phyloP scores from a whole-genome alignment of 2,113 vertebrate genomes.

The Gambusia affinis region DNA sequence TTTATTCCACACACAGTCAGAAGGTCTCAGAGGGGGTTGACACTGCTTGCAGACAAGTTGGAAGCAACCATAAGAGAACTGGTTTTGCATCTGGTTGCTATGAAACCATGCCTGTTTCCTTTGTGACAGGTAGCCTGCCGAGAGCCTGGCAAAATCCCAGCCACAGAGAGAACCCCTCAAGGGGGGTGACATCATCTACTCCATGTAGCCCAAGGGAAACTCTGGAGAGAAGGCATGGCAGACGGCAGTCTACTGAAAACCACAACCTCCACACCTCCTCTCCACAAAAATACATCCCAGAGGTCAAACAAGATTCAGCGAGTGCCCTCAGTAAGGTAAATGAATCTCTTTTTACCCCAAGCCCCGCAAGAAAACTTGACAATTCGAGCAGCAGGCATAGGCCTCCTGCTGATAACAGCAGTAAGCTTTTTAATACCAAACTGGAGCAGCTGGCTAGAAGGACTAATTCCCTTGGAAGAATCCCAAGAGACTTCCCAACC shows the following conservation, averaged over 20 bases:
- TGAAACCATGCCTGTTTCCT: slow-evolving; percentile 52
- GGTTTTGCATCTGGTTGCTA: slow-evolving; percentile 67
- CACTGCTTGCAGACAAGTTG: slow-evolving; percentile 73
- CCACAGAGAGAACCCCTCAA: slow-evolving; percentile 66
- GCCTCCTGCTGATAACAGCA: slow-evolving; percentile 80
- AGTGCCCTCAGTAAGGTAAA: slow-evolving; percentile 29
- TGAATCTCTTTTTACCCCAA: slow-evolving; percentile 44
- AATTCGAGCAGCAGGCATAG: slow-evolving; percentile 58
- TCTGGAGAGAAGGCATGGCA: slow-evolving; percentile 84
- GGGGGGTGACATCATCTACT: slow-evolving; percentile 68
- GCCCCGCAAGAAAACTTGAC: slow-evolving; percentile 36
- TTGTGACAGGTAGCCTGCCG: slow-evolving; percentile 82
- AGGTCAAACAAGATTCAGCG: slow-evolving; percentile 50
- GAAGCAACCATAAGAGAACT: slow-evolving; percentile 42
- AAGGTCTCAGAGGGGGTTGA: slow-evolving; percentile 57
- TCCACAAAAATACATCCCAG: slow-evolving; percentile 82
- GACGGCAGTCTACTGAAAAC: slow-evolving; percentile 83
- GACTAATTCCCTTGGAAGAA: slow-evolving; percentile 86
- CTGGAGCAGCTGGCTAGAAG: slow-evolving; percentile 88
- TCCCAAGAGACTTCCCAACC: slow-evolving; percentile 75
- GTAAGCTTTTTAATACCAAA: slow-evolving; percentile 91
- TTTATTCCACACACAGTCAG: slow-evolving; percentile 48
- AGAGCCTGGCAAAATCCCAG: slow-evolving; percentile 73
- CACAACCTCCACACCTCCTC: slow-evolving; percentile 83
- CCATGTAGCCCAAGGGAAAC: slow-evolving; percentile 75